Percentiles rank a stretch among this genome's conserved stretches.
phyloP scores from a whole-genome alignment of 2,888 invertebrate species.

The Scelioninae gen. 1 region DNA sequence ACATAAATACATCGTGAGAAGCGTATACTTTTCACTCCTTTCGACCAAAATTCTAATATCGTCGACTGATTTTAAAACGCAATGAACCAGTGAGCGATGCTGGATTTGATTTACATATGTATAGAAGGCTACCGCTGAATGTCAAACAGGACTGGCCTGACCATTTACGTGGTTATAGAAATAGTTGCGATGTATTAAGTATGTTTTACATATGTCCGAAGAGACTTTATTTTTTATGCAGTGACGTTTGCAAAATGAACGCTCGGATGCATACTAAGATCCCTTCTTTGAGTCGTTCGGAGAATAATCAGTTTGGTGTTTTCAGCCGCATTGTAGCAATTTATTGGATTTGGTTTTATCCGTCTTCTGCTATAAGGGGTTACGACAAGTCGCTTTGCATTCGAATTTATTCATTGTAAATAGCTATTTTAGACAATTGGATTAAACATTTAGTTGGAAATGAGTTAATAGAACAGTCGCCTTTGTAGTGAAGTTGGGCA shows the following conservation, averaged over 20 bases:
- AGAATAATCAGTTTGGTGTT: slow-evolving; percentile 44
- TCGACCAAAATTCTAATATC: slow-evolving; percentile 64
- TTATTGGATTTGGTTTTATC: slow-evolving; percentile 44
- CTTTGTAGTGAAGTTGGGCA: slow-evolving; percentile 42
- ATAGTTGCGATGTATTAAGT: slow-evolving; percentile 61
- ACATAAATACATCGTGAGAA: slow-evolving; percentile 69
- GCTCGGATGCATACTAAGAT: slow-evolving; percentile 43
- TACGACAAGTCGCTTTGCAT: slow-evolving; percentile 40
- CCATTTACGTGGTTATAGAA: slow-evolving; percentile 60
- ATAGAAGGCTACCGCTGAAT: slow-evolving; percentile 55
- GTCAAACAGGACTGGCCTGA: slow-evolving; percentile 46
- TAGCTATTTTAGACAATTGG: slow-evolving; percentile 44
- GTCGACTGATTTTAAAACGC: slow-evolving; percentile 62
- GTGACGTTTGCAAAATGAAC: slow-evolving; percentile 45
- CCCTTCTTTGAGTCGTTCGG: background rate
- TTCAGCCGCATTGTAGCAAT: slow-evolving; percentile 42
- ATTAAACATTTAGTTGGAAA: slow-evolving; percentile 51
- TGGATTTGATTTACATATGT: slow-evolving; percentile 67
- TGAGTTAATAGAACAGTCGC: slow-evolving; percentile 26
- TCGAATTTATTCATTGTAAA: slow-evolving; percentile 40
- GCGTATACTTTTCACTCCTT: slow-evolving; percentile 55
- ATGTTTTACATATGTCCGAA: slow-evolving; percentile 60
- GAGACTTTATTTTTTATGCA: slow-evolving; percentile 38
- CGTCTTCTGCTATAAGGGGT: slow-evolving; percentile 17
- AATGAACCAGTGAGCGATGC: slow-evolving; percentile 67